These are phyloP conservation scores for Sander vitreus DNA, from an alignment of 2,113 vertebrate species.

Conservation along the genomic window DNA sequence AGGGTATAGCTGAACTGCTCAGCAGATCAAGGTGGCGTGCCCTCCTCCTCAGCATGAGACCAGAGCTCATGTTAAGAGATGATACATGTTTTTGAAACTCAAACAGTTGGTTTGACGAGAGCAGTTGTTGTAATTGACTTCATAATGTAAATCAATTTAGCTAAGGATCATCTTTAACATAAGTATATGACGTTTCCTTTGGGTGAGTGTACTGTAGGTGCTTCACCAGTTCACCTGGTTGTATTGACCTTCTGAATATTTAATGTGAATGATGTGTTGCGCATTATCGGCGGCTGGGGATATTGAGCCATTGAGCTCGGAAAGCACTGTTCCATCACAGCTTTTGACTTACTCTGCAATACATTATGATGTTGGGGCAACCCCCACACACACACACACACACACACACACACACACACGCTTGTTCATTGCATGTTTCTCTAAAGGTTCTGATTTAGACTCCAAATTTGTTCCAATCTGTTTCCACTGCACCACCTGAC, in stretches of 20 bases:
- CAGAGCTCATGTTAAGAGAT: background rate
- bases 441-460: slow-evolving; percentile 37
- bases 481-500: slow-evolving; percentile 8
- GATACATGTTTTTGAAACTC: background rate
- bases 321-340: slow-evolving; percentile 73
- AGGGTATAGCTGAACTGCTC: background rate
- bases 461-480: slow-evolving; percentile 24
- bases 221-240: slow-evolving; percentile 74
- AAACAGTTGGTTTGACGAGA: background rate
- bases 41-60: background rate
- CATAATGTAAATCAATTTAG: background rate
- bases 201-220: slow-evolving; percentile 38
- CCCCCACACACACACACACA: background rate
- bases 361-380: slow-evolving; percentile 40
- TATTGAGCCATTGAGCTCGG: slow-evolving; percentile 68
- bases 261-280: slow-evolving; percentile 77
- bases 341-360: slow-evolving; percentile 58
- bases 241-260: slow-evolving; percentile 73
- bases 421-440: slow-evolving; percentile 6
- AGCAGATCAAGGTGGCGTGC: background rate
- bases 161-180: slow-evolving; percentile 2
- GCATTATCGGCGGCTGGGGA: slow-evolving; percentile 69
- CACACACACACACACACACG: background rate
- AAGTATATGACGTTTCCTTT: background rate
- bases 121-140: background rate